A percentile compares a stretch with the other conserved stretches of the same genome.
These are phyloP conservation scores for Indicator indicator DNA, from an alignment of 2,113 vertebrate species.

Conservation along the genomic window DNA sequence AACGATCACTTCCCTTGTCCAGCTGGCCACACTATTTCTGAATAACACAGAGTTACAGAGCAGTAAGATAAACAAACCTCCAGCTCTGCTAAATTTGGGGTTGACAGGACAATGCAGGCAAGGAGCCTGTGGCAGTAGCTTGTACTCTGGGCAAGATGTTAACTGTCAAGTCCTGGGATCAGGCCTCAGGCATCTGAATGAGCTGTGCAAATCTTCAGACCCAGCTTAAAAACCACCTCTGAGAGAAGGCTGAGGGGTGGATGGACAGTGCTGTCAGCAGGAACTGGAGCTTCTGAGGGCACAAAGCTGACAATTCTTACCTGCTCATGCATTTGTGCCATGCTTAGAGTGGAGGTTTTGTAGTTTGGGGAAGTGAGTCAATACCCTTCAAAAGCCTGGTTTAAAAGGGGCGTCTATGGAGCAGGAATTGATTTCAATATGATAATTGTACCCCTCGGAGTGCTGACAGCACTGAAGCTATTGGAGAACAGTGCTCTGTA, in stretches of 20 bases:
- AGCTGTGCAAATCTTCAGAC: slow-evolving; percentile 45
- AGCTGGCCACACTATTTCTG: no score
- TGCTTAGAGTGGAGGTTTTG: neutral
- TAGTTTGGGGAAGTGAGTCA: neutral
- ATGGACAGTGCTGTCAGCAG: slow-evolving; percentile 37
- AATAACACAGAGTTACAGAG: neutral
- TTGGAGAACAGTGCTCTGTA: neutral
- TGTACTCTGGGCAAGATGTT: slow-evolving; percentile 65
- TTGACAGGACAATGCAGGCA: slow-evolving; percentile 42
- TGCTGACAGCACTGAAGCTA: neutral
- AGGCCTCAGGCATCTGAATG: slow-evolving; percentile 73
- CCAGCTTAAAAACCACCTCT: neutral
- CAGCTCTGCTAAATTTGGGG: slow-evolving; percentile 49
- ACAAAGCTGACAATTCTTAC: neutral
- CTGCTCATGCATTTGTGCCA: neutral
- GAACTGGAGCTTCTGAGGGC: neutral
- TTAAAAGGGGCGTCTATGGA: neutral
- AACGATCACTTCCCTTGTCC: no score
- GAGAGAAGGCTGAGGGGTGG: neutral
- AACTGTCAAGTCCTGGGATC: slow-evolving; percentile 70
- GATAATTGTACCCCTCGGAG: neutral
- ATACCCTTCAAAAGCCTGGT: neutral
- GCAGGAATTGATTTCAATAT: neutral
- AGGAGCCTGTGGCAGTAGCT: slow-evolving; percentile 58
- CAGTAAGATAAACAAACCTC: neutral